A percentile compares a stretch with the other conserved stretches of the same genome.
phyloP scores from a whole-genome alignment of 2,888 invertebrate genomes.

The Diplazon laetatorius region DNA sequence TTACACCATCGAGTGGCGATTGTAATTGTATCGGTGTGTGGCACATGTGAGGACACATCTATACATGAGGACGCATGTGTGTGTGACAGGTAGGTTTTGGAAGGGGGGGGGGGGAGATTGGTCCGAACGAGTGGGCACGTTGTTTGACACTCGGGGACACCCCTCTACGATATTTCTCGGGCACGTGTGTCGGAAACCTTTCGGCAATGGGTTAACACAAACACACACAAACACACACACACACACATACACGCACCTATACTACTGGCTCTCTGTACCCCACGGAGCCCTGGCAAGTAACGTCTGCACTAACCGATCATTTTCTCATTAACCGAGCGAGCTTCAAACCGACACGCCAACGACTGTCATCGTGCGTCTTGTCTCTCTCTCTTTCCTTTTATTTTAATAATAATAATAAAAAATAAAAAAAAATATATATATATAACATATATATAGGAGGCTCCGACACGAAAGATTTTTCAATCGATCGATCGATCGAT shows the following conservation, averaged over 20 bases:
- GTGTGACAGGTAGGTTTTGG: not conserved
- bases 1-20: no score
- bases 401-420: no score
- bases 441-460: no score
- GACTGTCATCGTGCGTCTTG: not conserved
- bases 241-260: no score
- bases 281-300: constrained; percentile 4
- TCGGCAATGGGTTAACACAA: constrained; percentile 24
- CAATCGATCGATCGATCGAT: constrained; percentile 14
- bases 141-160: not conserved
- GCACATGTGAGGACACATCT: no score
- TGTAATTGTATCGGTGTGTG: no score
- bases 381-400: no score
- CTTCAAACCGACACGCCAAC: constrained; percentile 14
- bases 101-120: not conserved
- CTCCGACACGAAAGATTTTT: not conserved
- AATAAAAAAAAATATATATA: not conserved
- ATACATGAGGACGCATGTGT: no score
- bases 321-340: constrained; percentile 25
- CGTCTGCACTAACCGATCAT: constrained; percentile 19
- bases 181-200: constrained; percentile 10
- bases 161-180: constrained; percentile 24
- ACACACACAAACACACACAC: no score
- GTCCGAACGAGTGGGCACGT: not conserved
- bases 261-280: constrained; percentile 26